Conservation (phyloP, 2,888 invertebrate genomes). For the Philonicus albiceps region DNA sequence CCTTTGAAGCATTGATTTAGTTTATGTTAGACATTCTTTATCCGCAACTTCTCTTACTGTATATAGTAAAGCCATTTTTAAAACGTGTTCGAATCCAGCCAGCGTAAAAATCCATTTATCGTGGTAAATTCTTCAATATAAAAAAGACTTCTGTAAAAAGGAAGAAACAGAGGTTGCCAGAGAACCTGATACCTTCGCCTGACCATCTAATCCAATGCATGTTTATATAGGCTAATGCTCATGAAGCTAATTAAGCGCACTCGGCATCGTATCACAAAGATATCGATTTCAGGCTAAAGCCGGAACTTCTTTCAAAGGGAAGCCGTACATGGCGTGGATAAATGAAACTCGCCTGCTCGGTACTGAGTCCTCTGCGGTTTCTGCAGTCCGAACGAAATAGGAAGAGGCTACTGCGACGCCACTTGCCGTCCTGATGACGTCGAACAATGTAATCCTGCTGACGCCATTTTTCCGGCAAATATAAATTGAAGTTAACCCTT, state of each 20-base stretch:
- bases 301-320: conserved; percentile 34
- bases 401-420: not conserved
- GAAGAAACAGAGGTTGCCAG: not conserved
- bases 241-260: conserved; percentile 38
- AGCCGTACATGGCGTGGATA: conserved; percentile 6
- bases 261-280: conserved; percentile 36
- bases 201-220: conserved; percentile 19
- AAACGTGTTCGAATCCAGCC: not conserved
- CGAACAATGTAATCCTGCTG: conserved; percentile 18
- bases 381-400: not conserved
- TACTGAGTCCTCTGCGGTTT: conserved; percentile 3
- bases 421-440: not conserved
- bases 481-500: conserved; percentile 36
- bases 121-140: not conserved
- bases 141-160: not conserved
- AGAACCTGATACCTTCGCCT: conserved; percentile 18
- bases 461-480: conserved; percentile 36
- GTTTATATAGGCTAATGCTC: conserved; percentile 29
- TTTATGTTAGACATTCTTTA: not conserved
- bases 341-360: not conserved
- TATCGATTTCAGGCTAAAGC: conserved; percentile 34
- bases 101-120: conserved; percentile 3
- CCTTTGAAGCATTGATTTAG: not conserved
- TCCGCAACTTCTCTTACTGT: not conserved
- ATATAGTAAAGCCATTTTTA: not conserved